Conservation (phyloP, 2,797 vertebrate species). For the Staurois parvus region DNA sequence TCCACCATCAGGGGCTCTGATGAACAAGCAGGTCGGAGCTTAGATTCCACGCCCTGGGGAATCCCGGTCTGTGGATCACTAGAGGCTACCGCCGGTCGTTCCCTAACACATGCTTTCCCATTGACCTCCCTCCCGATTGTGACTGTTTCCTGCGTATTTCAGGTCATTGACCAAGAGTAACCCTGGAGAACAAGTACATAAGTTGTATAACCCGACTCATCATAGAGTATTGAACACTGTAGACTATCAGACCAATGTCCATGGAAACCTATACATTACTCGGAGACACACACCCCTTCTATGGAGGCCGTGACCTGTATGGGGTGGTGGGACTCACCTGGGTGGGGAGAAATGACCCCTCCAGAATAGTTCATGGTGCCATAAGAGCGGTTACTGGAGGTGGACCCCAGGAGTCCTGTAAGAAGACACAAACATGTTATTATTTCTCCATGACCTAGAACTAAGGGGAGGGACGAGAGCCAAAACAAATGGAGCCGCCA, state of each 20-base stretch:
- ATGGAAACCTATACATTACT: too few species aligned
- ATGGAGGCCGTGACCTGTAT: background rate
- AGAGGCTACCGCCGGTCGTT: too few species aligned
- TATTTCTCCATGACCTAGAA: background rate
- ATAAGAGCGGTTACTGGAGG: conserved; percentile 92
- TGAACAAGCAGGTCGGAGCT: too few species aligned
- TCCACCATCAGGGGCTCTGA: too few species aligned
- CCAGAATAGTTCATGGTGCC: conserved; percentile 88
- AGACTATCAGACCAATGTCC: background rate
- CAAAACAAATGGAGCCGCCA: background rate
- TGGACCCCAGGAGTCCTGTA: conserved; percentile 91
- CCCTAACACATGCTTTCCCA: too few species aligned
- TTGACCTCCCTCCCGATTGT: too few species aligned
- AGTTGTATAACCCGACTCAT: background rate
- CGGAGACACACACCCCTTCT: background rate
- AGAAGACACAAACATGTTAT: conserved; percentile 44
- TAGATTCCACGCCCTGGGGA: too few species aligned
- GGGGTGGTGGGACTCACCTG: conserved; percentile 73
- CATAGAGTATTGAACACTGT: background rate
- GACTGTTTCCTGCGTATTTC: too few species aligned
- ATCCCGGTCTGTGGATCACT: too few species aligned
- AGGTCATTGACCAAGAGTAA: too few species aligned
- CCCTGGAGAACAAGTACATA: background rate
- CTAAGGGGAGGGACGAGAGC: background rate
- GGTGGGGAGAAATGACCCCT: conserved; percentile 90